Conservation (phyloP, 2,888 invertebrate species). For the Phalera bucephala region DNA sequence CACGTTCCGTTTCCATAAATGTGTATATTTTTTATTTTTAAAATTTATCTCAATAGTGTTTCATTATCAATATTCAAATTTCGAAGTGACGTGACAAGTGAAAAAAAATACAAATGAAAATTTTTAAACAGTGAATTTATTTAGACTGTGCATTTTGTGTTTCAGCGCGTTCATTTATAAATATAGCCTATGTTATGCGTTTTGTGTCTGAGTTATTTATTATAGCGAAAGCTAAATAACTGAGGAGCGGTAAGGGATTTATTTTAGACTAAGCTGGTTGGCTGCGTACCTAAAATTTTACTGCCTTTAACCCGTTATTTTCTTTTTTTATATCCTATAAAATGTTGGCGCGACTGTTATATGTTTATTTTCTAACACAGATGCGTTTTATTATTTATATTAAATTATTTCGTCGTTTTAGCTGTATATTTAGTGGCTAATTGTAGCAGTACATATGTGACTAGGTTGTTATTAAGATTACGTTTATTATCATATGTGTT, state of each 20-base stretch:
- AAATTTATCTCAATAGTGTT: neutral
- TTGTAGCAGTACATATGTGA: no score
- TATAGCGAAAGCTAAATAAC: slow-evolving; percentile 67
- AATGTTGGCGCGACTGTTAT: no score
- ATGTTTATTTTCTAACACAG: no score
- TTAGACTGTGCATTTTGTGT: slow-evolving; percentile 51
- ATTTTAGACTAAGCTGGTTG: slow-evolving; percentile 60
- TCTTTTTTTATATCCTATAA: no score
- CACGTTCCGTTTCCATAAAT: slow-evolving; percentile 16
- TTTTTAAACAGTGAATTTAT: slow-evolving; percentile 17
- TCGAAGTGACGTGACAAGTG: slow-evolving; percentile 33
- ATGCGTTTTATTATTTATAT: no score
- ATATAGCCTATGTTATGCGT: slow-evolving; percentile 37
- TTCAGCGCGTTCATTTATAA: slow-evolving; percentile 27
- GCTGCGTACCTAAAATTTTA: slow-evolving; percentile 42
- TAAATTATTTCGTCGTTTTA: no score
- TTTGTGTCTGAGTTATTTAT: slow-evolving; percentile 65
- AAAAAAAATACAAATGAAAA: slow-evolving; percentile 23
- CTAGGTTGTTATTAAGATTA: no score
- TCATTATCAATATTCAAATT: no score
- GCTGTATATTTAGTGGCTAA: no score
- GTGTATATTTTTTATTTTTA: slow-evolving; percentile 10
- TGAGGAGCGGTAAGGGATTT: slow-evolving; percentile 65
- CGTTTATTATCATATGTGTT: neutral
- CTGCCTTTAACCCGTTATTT: slow-evolving; percentile 9